phyloP scores from a whole-genome alignment of 2,888 invertebrate species.

The Lithophane semibrunnea region DNA sequence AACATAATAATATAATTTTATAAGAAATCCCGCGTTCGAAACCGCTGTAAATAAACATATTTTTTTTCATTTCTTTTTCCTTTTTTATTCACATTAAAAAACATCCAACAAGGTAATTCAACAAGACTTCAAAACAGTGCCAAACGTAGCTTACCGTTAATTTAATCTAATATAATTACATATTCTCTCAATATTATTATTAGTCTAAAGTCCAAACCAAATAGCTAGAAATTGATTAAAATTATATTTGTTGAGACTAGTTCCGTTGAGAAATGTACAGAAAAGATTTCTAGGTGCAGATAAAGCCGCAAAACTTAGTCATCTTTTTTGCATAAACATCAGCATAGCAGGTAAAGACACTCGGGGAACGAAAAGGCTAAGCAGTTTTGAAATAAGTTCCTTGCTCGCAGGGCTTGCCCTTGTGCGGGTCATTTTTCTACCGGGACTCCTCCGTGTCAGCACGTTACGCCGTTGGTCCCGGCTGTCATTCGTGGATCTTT shows the following conservation, averaged over 20 bases:
- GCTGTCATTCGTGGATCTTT: neutral
- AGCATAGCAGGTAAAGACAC: slow-evolving; percentile 1
- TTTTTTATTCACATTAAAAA: slow-evolving; percentile 3
- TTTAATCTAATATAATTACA: slow-evolving; percentile 23
- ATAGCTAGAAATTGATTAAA: slow-evolving; percentile 37
- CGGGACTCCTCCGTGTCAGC: neutral
- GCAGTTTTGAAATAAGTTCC: neutral
- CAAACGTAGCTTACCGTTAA: slow-evolving; percentile 27
- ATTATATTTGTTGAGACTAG: slow-evolving; percentile 18
- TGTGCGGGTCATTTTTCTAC: neutral
- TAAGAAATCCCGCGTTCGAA: no score
- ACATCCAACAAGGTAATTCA: slow-evolving; percentile 1
- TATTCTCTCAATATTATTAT: slow-evolving; percentile 28
- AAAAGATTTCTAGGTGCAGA: slow-evolving; percentile 40
- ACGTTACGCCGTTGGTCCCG: neutral
- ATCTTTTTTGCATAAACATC: slow-evolving; percentile 44
- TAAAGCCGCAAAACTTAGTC: slow-evolving; percentile 17
- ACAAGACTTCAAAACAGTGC: slow-evolving; percentile 20
- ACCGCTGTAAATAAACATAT: neutral
- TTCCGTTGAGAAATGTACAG: slow-evolving; percentile 28
- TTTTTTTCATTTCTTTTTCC: neutral
- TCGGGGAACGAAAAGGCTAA: neutral
- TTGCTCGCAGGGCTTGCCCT: neutral
- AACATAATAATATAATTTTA: no score
- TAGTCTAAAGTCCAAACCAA: slow-evolving; percentile 2